Evolutionary conservation across 1,140 invertebrate genomes (phyloP), one percentile per base, ranked within the genome.

Genomic region (Cataglyphis hispanica): DNA sequence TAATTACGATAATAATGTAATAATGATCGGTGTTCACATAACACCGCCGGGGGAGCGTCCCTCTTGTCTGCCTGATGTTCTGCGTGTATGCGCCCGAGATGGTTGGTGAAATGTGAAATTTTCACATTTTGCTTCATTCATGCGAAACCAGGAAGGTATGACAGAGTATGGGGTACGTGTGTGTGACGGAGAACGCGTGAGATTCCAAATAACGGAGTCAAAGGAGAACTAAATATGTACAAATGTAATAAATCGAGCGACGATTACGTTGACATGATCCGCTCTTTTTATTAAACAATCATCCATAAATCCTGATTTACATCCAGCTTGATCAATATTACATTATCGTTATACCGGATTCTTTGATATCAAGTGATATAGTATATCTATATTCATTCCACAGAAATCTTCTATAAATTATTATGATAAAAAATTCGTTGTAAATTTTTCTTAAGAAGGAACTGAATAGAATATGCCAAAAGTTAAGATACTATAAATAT

Each of bases 201-300:
- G 67, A 46, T 83, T 83, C 37, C 67, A 58, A 80, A 85, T 90
- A 91, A 60, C 50, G 63, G 43, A 53, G 76, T 60, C 88, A 88
- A 76, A 78, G 72, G 46, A 84, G 83, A 80, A 91, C 40, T 88
- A 90, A 90, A 90, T 90, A 91, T 93, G 93, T 93, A 94, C 92
- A 94, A 94, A 94, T 90, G 76, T 91, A 93, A 94, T 94, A 94
- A 93, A 94, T 93, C 91, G 90, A 94, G 89, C 92, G 91, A 93
- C 90, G 88, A 94, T 92, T 92, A 93, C 87, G 91, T 93, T 94
- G 90, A 93, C 89, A 87, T 86, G 31, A 72, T 11, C 22, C 22
- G 2, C 16, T 19, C 27, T 13, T 70, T 87, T 88, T 66, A 63
- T 85, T 87, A 2, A 40, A 37, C 25, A 4, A 40, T 31, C 27